Evolutionary conservation across 2,888 invertebrate genomes (phyloP), one percentile per base, ranked within the genome.

Genomic region (Eumacrocentrus americanus): DNA sequence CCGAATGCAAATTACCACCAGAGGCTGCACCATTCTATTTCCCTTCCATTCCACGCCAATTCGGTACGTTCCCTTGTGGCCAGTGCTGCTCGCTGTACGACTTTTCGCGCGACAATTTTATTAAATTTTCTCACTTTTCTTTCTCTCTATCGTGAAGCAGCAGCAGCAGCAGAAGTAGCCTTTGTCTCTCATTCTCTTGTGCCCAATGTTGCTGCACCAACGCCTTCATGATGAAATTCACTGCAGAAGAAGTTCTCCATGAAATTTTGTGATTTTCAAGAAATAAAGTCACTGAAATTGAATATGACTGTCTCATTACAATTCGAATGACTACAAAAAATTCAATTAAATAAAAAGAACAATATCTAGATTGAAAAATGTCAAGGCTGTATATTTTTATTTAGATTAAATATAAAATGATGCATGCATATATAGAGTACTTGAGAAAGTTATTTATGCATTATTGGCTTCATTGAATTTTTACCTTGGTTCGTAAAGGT

Each of bases 31-130:
- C 52, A 52, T 58, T 58, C 58, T 46, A 58, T 58, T 58, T 23
- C 40, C n/a, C 38, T 54, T 59, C 48, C 29, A 59, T 53, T 59
- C 40, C 29, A 59, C 40, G 59, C 53, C 59, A 59, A 59, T 59
- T 59, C 59, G 53, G 47, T 59, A 47, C 38, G 37, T 38, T 59
- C 59, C 59, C 59, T 48, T 48, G 53, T 14, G 59, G 48, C 53
- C 47, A 54, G 38, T 46, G 47, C 46, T 38, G 12, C 18, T 18
- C 20, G 23, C 38, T 46, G 40, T 29, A 44, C 58, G 53, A 59
- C 53, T 59, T 59, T 54, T 59, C 48, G 29, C 54, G 59, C 47
- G 53, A 59, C 48, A 59, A 59, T 59, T 59, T 59, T 54, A 59
- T 59, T 59, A 54, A 54, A 54, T 59, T 50, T 50, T 51, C 34